Base-by-base conservation (phyloP, 2,888 invertebrate species). In the Axea sp. region DNA sequence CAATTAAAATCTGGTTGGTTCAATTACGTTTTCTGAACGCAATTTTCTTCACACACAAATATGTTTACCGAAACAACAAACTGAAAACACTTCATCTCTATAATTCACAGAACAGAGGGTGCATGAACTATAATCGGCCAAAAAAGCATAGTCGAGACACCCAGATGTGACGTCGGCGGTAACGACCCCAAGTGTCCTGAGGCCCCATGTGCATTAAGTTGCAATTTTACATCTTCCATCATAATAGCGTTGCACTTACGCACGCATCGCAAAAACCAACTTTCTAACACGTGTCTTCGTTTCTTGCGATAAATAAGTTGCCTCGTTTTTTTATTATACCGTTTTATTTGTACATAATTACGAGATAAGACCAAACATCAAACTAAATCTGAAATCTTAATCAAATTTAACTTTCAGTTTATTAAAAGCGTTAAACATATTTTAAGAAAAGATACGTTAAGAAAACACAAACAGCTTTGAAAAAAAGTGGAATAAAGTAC, bases 231-330 rank as follows among this genome's bases (percentile, higher is more conserved):
- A 19, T 67, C n/a, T 8, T 12, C 12, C 33, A 49, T n/a, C n/a
- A 49, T 67, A 57, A 57, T 67, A 67, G 24, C 57, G 22, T 15
- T 59, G 57, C 57, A 67, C 67, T 57, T 67, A 67, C 49, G 47
- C 43, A 28, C 15, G 45, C 55, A 55, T 26, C 15, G 24, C 65
- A 64, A 65, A 65, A 65, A 65, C 6, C 24, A 2, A 19, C 8
- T 15, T 12, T 37, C 26, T 47, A 57, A 67, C 47, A 67, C 67
- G 67, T 67, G 67, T 47, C 67, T 67, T 17, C 28, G 9, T 30
- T 57, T 67, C 47, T 55, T 49, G 12, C 22, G 24, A 67, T 31
- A 49, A 45, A 67, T 22, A 57, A 31, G 24, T 24, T 53, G 28
- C 28, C 12, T 9, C 14, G 0, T 30, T 51, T 64, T 53, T 51